These are phyloP conservation scores for Myanophis thanlyinensis DNA, from an alignment of 2,113 vertebrate species.

Conservation along the genomic window DNA sequence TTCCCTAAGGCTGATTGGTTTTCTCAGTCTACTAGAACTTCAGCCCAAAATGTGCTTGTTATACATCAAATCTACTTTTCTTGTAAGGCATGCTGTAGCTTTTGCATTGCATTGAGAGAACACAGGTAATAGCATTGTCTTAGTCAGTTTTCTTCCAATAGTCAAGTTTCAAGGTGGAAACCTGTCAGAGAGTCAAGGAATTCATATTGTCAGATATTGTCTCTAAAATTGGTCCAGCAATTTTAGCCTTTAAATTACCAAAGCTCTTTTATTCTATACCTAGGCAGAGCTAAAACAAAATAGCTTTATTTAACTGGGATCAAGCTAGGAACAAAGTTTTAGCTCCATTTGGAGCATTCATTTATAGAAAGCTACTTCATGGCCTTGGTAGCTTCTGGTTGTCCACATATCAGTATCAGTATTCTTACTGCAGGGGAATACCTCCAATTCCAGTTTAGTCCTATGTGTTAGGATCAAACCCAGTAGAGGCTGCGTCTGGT, in stretches of 20 bases:
- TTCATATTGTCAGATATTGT: background rate
- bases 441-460: background rate
- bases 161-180: background rate
- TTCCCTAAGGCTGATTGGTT: background rate
- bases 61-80: background rate
- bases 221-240: background rate
- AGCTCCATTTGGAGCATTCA: background rate
- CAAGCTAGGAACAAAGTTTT: background rate
- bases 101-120: background rate
- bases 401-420: background rate
- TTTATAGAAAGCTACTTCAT: background rate
- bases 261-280: background rate
- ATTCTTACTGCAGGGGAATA: background rate
- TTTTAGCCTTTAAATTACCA: background rate
- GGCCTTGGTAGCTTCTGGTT: background rate
- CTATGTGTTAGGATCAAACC: background rate
- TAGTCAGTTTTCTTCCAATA: background rate
- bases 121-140: background rate
- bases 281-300: background rate
- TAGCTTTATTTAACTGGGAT: background rate
- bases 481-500: background rate
- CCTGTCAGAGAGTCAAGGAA: background rate
- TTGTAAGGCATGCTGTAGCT: background rate
- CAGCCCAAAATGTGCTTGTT: background rate
- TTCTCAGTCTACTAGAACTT: background rate